Conservation (phyloP, 2,888 invertebrate genomes). For the Drosophila incognita region DNA sequence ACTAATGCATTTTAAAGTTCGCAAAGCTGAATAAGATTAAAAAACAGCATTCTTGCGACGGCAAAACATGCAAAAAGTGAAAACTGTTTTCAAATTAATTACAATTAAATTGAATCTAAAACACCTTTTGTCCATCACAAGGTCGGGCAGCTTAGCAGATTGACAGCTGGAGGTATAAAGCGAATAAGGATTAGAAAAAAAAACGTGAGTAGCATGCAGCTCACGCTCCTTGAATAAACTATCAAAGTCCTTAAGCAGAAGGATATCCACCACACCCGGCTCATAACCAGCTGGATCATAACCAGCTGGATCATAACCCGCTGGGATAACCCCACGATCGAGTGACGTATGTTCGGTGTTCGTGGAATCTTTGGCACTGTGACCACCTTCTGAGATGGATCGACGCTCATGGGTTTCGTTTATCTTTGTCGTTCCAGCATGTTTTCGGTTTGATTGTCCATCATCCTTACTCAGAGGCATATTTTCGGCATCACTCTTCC, state of each 20-base stretch:
- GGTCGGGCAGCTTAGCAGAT: neutral
- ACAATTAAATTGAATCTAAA: neutral
- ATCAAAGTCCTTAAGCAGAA: constrained; percentile 60
- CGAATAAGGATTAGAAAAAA: neutral
- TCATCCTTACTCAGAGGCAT: neutral
- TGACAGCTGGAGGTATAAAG: neutral
- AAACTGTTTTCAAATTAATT: neutral
- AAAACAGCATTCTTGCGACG: neutral
- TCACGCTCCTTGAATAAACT: constrained; percentile 43
- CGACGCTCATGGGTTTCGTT: constrained; percentile 36
- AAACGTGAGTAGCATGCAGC: neutral
- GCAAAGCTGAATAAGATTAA: neutral
- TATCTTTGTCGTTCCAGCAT: neutral
- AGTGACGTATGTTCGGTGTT: neutral
- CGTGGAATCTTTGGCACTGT: neutral
- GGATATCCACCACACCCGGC: constrained; percentile 40
- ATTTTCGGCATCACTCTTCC: neutral
- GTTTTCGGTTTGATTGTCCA: neutral
- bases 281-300: too few species aligned
- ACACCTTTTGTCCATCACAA: neutral
- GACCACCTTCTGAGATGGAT: constrained; percentile 48
- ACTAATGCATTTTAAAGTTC: neutral
- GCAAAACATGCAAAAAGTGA: neutral
- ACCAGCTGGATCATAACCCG: too few species aligned
- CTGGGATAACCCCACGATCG: too few species aligned